phyloP scores from a whole-genome alignment of 2,797 vertebrate genomes.

The Otolemur crassicaudatus region DNA sequence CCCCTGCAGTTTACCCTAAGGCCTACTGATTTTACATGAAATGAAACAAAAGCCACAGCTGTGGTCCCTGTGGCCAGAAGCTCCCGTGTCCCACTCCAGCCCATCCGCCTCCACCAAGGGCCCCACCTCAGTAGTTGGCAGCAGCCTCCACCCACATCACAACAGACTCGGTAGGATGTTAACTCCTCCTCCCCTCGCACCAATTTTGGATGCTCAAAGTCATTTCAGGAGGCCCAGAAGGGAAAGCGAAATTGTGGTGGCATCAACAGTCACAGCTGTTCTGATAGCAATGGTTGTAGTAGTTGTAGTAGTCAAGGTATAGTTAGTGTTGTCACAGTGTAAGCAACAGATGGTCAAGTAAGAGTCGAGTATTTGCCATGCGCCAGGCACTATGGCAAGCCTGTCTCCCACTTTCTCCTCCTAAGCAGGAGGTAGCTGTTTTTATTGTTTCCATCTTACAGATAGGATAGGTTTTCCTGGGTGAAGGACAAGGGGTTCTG shows the following conservation, averaged over 20 bases:
- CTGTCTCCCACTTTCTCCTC: neutral
- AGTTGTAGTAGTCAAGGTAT: neutral
- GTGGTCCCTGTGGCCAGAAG: slow-evolving; percentile 42
- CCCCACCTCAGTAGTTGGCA: neutral
- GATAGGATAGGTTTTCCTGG: neutral
- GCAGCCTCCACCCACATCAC: neutral
- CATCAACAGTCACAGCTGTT: neutral
- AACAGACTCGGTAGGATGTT: neutral
- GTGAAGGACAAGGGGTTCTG: neutral
- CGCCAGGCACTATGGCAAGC: neutral
- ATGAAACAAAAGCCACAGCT: slow-evolving; percentile 55
- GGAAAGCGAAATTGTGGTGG: slow-evolving; percentile 47
- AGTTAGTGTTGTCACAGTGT: accelerated
- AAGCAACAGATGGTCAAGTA: neutral
- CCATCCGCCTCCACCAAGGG: neutral
- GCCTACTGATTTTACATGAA: slow-evolving; percentile 59
- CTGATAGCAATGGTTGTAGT: neutral
- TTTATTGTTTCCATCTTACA: neutral
- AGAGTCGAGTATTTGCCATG: accelerated
- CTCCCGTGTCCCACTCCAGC: neutral
- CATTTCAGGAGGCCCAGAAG: slow-evolving; percentile 31
- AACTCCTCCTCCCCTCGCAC: neutral
- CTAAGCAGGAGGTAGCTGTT: neutral
- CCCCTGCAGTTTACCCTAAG: slow-evolving; percentile 59
- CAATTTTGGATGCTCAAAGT: neutral